A percentile compares a stretch with the other conserved stretches of the same genome.
Evolutionary conservation across 2,113 vertebrate species (phyloP).

Genomic region (Tringa solitaria): DNA sequence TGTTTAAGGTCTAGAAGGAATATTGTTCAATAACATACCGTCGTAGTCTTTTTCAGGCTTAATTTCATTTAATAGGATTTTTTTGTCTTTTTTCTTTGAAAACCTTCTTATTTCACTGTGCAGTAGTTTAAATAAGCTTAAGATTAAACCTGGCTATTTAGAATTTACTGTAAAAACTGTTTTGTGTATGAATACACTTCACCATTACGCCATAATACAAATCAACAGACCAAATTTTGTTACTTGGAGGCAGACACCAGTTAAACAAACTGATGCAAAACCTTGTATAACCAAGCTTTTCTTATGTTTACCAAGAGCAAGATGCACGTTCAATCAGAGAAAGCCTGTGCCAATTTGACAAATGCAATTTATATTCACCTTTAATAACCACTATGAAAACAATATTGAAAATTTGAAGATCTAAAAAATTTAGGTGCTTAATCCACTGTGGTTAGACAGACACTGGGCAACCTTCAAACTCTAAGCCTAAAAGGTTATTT

Average conservation of each 20-base stretch:
- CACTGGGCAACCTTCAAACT: background rate
- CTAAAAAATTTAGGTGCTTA: background rate
- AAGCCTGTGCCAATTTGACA: background rate
- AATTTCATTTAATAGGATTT: background rate
- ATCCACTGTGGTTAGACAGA: background rate
- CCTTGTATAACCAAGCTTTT: background rate
- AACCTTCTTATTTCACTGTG: background rate
- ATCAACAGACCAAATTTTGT: background rate
- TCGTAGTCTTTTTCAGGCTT: conserved; percentile 12
- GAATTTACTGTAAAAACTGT: conserved; percentile 8
- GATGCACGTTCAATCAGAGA: background rate
- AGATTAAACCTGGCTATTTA: conserved; percentile 17
- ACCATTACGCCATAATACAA: background rate
- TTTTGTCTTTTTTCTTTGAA: background rate
- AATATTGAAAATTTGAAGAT: background rate
- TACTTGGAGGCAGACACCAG: background rate
- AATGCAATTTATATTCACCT: background rate
- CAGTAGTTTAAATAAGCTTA: conserved; percentile 46
- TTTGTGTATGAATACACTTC: background rate
- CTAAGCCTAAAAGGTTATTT: conserved; percentile 56
- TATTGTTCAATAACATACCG: background rate
- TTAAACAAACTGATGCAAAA: background rate
- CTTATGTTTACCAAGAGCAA: background rate
- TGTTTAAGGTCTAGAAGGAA: conserved; percentile 4
- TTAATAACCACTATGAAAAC: background rate